Evolutionary conservation across 2,113 vertebrate genomes (phyloP).

Genomic region (Choloepus hoffmanni): DNA sequence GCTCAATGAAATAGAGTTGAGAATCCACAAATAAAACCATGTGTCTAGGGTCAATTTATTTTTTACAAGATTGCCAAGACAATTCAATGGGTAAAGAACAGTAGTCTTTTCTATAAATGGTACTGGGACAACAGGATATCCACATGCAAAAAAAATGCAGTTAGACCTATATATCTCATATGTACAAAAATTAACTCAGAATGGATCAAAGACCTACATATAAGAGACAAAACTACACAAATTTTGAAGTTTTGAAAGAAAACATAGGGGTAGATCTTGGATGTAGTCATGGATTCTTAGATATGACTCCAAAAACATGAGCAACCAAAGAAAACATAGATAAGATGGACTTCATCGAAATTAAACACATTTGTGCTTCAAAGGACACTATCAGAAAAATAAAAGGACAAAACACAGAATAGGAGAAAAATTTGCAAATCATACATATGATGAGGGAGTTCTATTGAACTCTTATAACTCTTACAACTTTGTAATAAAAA

Average conservation of each 20-base stretch:
- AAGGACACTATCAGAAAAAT: background rate
- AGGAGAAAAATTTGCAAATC: slow-evolving; percentile 11
- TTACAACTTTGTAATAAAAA: background rate
- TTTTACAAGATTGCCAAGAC: background rate
- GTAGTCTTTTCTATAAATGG: background rate
- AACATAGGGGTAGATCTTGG: background rate
- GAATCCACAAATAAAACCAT: slow-evolving; percentile 18
- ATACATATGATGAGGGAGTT: background rate
- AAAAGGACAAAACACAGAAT: background rate
- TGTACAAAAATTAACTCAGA: background rate
- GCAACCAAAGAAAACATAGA: background rate
- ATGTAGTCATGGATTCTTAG: background rate
- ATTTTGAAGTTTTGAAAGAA: background rate
- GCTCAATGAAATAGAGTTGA: background rate
- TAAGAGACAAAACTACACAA: background rate
- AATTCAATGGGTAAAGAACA: background rate
- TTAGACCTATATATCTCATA: background rate
- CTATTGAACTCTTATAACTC: background rate
- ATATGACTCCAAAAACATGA: background rate
- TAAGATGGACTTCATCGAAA: background rate
- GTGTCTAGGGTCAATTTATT: background rate
- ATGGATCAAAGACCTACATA: background rate
- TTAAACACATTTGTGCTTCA: background rate
- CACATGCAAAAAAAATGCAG: background rate
- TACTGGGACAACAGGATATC: background rate